Evolutionary conservation across 2,113 vertebrate genomes (phyloP), one percentile per base, ranked within the genome.

Genomic region (Hyperoodon ampullatus): DNA sequence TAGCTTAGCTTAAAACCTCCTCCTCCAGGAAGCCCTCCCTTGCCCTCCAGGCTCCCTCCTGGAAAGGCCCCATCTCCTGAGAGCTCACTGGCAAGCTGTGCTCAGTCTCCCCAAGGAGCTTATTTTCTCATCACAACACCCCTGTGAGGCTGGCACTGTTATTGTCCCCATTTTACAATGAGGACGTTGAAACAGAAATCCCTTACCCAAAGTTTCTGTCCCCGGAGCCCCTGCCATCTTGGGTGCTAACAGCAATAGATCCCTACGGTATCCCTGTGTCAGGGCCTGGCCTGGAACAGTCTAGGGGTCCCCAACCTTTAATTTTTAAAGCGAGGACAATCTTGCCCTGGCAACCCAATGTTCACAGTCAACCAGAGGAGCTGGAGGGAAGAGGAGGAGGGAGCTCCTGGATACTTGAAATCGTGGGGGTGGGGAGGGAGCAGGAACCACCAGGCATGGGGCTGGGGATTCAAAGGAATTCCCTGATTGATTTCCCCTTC

Each of bases 391-490:
- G 42, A 4, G 3, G 28, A 10, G 13, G 1, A 24, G 14, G 35
- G 82, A n/a, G 15, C 19, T 63, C 16, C 13, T 15, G 47, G 47
- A 24, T 68, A 68, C 42, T 1, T 4, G 87, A 77, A 15, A 50
- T 0, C 6, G 23, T 58, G 6, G 2, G 3, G 8, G n/a, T 12
- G 28, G 10, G 8, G 12, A 42, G 65, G 35, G 10, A 18, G 30
- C 21, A 47, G 92, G 58, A 58, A n/a, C 68, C 7, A 39, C 82
- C 4, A 35, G 87, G 75, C n/a, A n/a, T 26, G 30, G 61, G 24
- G 42, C 24, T 90, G 72, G 35, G 47, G 42, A n/a, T 58, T 95
- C 93, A 60, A 30, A 80, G 90, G 60, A 92, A 70, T 30, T 28
- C 30, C 30, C 63, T 9, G 19, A 5, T 0, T 44, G 47, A 60